phyloP scores from a whole-genome alignment of 2,113 vertebrate genomes.

The Oryzias curvinotus region DNA sequence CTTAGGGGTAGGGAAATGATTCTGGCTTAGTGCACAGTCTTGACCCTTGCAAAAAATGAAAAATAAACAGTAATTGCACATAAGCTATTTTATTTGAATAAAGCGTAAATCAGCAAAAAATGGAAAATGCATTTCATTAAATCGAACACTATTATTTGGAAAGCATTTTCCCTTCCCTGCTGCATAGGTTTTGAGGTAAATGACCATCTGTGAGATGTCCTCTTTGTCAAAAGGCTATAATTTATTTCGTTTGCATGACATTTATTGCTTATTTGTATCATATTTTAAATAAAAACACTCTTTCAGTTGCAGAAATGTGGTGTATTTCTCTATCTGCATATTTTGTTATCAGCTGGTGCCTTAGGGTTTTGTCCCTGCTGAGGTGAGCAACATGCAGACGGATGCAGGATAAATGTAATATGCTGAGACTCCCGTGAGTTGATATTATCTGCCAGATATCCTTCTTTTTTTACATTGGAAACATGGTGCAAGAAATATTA shows the following conservation, averaged over 20 bases:
- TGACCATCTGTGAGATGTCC: neutral
- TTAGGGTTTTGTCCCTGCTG: conserved; percentile 11
- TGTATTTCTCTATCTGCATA: neutral
- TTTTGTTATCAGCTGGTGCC: conserved; percentile 23
- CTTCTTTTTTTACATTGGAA: conserved; percentile 24
- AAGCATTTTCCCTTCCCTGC: neutral
- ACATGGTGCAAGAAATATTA: conserved; percentile 8
- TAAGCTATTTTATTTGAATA: neutral
- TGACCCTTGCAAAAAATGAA: neutral
- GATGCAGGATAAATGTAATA: conserved; percentile 33
- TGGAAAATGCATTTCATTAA: conserved; percentile 1
- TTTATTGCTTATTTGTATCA: conserved; percentile 9
- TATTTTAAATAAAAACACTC: conserved; percentile 19
- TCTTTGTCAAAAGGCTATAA: neutral
- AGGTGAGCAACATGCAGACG: conserved; percentile 21
- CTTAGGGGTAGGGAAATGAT: too few species aligned
- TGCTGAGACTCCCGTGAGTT: conserved; percentile 25
- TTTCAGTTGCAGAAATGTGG: conserved; percentile 2
- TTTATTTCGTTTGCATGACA: conserved; percentile 12
- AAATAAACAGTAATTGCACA: neutral
- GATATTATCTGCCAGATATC: conserved; percentile 47
- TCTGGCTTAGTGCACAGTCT: too few species aligned
- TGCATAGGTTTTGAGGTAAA: conserved; percentile 7
- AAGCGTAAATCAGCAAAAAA: neutral
- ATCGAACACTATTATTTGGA: neutral